Base-by-base conservation (phyloP, 2,888 invertebrate genomes). In the Torymus texanus region DNA sequence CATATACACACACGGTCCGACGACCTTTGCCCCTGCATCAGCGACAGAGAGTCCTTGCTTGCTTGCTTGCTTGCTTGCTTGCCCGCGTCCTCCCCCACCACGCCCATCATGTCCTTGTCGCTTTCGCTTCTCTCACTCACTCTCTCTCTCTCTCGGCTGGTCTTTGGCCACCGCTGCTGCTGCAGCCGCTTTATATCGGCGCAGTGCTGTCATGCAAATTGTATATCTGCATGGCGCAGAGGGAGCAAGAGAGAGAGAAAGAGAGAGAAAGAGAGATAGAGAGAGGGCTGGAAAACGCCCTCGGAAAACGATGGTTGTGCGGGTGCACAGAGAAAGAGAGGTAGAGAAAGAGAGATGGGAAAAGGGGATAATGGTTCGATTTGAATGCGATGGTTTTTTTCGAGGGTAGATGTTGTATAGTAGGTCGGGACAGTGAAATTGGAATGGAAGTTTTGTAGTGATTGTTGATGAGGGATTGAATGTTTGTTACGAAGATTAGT, bases 121-220 rank as follows among this genome's bases (percentile, higher is more conserved):
- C 74, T 56, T 59, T 14, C 53, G 21, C 55, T 18, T 18, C 41
- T 29, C 73, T 16, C 50, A 56, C 21, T 41, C 59, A 21, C 5
- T 18, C 11, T 21, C 70, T 24, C 51, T 21, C 51, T 14, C 41
- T 14, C 14, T 58, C 56, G 58, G 14, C 50, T 14, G 58, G 61
- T 66, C 56, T n/a, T 56, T 12, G 66, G 58, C 16, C 14, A 24
- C 16, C 24, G 51, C 62, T 51, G 24, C 73, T 18, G 16, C 53
- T 24, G 16, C 72, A 51, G 16, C 41, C 29, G 21, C 76, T 51
- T 71, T 71, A 63, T 77, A 70, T 78, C 41, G 77, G 18, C 24
- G 71, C 65, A 58, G 18, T n/a, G 24, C 66, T 66, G 53, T 72
- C 77, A 66, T 72, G 77, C 77, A 72, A 78, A 78, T 72, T 56